Evolutionary conservation across 2,888 invertebrate genomes (phyloP).

Genomic region (Lasioglossum malachurum): DNA sequence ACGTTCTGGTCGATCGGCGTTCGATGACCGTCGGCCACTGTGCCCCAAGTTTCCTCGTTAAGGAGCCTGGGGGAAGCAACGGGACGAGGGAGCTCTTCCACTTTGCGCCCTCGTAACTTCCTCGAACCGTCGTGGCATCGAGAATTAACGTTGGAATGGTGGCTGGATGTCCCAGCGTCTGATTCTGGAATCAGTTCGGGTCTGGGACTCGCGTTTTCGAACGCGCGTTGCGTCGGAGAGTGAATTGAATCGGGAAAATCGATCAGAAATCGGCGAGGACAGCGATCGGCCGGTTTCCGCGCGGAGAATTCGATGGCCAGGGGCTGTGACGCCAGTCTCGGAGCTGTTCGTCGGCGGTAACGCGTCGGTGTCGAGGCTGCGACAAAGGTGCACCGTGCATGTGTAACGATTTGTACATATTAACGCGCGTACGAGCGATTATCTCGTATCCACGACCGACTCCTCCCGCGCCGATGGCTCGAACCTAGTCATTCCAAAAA

Average conservation of each 20-base stretch:
- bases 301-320: constrained; percentile 28
- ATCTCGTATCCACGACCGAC: constrained; percentile 57
- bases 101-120: neutral
- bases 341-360: constrained; percentile 52
- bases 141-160: neutral
- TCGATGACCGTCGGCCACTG: neutral
- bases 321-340: constrained; percentile 37
- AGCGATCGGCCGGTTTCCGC: neutral
- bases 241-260: neutral
- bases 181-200: neutral
- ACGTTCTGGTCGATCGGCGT: constrained; percentile 20
- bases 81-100: neutral
- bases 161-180: neutral
- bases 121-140: neutral
- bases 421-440: constrained; percentile 64
- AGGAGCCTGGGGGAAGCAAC: constrained; percentile 12
- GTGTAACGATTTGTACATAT: constrained; percentile 66
- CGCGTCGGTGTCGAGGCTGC: constrained; percentile 53
- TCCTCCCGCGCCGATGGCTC: neutral
- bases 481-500: neutral
- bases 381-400: constrained; percentile 63
- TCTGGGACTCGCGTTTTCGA: neutral
- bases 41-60: constrained; percentile 43
- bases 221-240: neutral
- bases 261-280: neutral